phyloP scores from a whole-genome alignment of 2,113 vertebrate species.

The Rana temporaria region DNA sequence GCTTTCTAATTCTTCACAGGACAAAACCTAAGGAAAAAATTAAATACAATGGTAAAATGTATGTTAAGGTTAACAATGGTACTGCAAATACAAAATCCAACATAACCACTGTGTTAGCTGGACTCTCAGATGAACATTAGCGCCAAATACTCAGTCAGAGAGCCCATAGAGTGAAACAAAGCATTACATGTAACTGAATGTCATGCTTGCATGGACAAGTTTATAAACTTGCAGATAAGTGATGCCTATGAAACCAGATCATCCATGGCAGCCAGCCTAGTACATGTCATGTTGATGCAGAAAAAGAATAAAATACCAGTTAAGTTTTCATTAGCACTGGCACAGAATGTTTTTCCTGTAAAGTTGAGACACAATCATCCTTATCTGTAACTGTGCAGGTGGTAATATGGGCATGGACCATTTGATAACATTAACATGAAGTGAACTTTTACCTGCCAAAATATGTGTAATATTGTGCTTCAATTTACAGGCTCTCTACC shows the following conservation, averaged over 20 bases:
- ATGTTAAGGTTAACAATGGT: no score
- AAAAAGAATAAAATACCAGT: conserved; percentile 38
- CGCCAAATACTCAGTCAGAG: background rate
- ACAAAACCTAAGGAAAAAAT: no score
- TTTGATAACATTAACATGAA: no score
- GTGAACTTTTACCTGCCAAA: no score
- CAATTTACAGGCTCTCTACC: no score
- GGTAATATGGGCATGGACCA: background rate
- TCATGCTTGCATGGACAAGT: conserved; percentile 39
- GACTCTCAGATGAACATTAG: background rate
- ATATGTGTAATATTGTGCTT: no score
- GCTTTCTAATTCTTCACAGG: no score
- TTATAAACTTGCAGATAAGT: conserved; percentile 50
- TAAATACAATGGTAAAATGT: no score
- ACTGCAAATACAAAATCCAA: no score
- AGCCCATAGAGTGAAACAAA: conserved; percentile 5
- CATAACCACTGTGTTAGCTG: background rate
- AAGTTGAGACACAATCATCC: conserved; percentile 25
- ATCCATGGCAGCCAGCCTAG: conserved; percentile 37
- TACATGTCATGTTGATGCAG: conserved; percentile 43
- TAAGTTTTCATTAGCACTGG: conserved; percentile 37
- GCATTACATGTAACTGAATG: background rate
- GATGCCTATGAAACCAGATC: conserved; percentile 47
- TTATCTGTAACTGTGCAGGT: conserved; percentile 3
- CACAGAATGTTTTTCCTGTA: conserved; percentile 31